Percentiles rank a stretch among this genome's conserved stretches.
Evolutionary conservation across 30 jellyfish, hydroid and myxozoan species (phyloP).

Genomic region (Aurelia coerulea): DNA sequence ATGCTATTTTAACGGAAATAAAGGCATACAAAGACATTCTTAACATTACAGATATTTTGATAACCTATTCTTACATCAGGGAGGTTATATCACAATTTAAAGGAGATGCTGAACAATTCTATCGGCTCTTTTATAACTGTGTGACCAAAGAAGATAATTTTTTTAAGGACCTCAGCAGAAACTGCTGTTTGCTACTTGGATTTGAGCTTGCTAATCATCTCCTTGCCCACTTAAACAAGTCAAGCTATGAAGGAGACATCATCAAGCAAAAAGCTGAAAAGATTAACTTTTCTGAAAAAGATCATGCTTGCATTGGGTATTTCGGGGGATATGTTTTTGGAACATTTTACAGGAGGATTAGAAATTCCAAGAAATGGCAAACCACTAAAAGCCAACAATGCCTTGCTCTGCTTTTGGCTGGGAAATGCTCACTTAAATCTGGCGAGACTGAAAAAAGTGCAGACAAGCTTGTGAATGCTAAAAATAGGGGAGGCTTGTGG

Average conservation of each 20-base stretch:
- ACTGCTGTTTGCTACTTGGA: constrained; percentile 42
- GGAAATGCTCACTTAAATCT: constrained; percentile 13
- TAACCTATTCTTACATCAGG: no score
- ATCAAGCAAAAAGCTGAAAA: constrained; percentile 23
- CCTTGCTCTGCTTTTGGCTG: constrained; percentile 45
- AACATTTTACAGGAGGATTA: constrained; percentile 43
- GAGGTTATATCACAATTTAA: constrained; percentile 32
- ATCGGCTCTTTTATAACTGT: not conserved
- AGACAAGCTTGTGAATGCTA: constrained; percentile 63
- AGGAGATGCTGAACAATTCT: constrained; percentile 72
- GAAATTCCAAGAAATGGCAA: constrained; percentile 38
- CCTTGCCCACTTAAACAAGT: constrained; percentile 62
- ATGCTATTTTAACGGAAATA: no score
- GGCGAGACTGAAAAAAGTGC: constrained; percentile 20
- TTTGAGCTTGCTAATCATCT: constrained; percentile 79
- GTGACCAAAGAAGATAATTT: constrained; percentile 20
- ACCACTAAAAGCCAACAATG: constrained; percentile 49
- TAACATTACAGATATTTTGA: no score
- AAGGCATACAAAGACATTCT: no score
- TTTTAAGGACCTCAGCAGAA: constrained; percentile 38
- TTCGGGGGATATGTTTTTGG: constrained; percentile 70
- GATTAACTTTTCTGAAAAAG: constrained; percentile 49
- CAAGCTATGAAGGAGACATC: constrained; percentile 48
- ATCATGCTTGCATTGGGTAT: constrained; percentile 29
- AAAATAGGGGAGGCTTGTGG: constrained; percentile 63